Evolutionary conservation across 2,113 vertebrate genomes (phyloP), one percentile per base, ranked within the genome.

Genomic region (Phalacrocorax pelagicus): DNA sequence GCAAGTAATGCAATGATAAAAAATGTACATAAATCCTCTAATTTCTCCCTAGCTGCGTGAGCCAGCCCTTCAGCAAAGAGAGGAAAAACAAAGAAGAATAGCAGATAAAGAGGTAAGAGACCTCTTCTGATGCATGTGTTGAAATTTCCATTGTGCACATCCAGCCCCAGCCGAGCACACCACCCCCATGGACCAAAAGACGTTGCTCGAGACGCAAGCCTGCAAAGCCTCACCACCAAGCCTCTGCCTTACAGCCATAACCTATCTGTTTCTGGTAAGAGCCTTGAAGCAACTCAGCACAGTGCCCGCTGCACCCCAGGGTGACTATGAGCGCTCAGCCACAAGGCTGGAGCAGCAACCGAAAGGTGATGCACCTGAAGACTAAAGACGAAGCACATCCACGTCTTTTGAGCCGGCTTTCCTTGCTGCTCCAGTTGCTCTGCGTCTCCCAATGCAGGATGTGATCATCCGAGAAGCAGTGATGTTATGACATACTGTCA

Each of bases 11-110:
- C 75, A 93, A 63, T 14, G 73, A 91, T 94, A 89, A 95, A 89
- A 96, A 84, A 69, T 4, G 47, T 62, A 52, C 86, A 92, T 80
- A 92, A 96, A 94, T 77, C 80, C 58, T 58, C 70, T 82, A 40
- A 75, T 91, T 91, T 88, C 86, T 82, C 75, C 69, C 42, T 52
- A 44, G 54, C 59, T 24, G 3, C 7, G 8, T n/a, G 65, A 90
- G 88, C 66, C 80, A 93, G 57, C 34, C 24, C 29, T 82, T 77
- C 15, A 80, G 38, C 32, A 90, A 72, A 55, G 78, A 75, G 30
- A 30, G 91, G 49, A 75, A 87, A 95, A 96, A 55, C 27, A 92
- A 75, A 52, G 18, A 0, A 5, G 46, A 51, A 42, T 55, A 2
- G 21, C 16, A 74, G 81, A 85, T 52, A 40, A 92, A 67, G 84